Base-by-base conservation (phyloP, 2,888 invertebrate genomes). In the Lampropteryx suffumata region DNA sequence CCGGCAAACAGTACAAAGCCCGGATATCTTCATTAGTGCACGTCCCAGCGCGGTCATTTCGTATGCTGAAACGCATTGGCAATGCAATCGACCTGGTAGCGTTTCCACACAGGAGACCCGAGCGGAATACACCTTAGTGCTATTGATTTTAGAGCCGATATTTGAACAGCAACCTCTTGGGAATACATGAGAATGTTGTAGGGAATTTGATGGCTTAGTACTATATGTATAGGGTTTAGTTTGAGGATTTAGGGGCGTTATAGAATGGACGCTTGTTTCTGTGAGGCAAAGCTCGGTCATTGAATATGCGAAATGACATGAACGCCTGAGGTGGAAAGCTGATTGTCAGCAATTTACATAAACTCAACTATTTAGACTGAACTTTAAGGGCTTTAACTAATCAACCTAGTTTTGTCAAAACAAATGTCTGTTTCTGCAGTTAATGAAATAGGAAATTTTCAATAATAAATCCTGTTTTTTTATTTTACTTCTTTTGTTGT, bases 61-160 rank as follows among this genome's bases (percentile, higher is more conserved):
- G 76, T 69, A 81, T 79, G 79, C 78, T 65, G 62, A 61, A 64
- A 61, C 64, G 73, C 76, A 76, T 71, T 62, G 69, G 59, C 72
- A 61, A 69, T 76, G 76, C 79, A 74, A 77, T 75, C 69, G 73
- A 71, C 59, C 71, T 63, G 63, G 58, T 64, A 62, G 58, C 63
- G 61, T 61, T 41, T 26, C 41, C 12, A 27, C 21, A 34, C 12
- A 10, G 12, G 33, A 21, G 13, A 34, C 12, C 13, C 10, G 21
- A 24, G 10, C 13, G 13, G 29, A 44, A 53, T 40, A 48, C 48
- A 48, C 44, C 48, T 41, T 36, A 44, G 14, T 17, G 27, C 42
- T 24, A 45, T 48, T 36, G 40, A 35, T 36, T 36, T 43, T 48
- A 53, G 30, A 48, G 40, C 6, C 27, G 27, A 48, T 33, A 53